Conservation (phyloP, 2,797 vertebrate genomes). For the Heteromormyrus szaboi region DNA sequence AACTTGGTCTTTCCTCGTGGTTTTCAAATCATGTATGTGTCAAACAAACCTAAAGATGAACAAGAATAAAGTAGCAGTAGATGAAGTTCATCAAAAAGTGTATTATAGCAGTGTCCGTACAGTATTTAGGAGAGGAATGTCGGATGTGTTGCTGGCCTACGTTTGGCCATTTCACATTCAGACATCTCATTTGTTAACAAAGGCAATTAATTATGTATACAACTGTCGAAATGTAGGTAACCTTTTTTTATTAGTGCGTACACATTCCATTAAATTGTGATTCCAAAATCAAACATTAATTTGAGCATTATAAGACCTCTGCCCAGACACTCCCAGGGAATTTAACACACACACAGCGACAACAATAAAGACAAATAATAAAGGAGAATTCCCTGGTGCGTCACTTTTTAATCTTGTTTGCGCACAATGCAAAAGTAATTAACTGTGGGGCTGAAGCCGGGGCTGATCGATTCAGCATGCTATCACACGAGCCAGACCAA, state of each 20-base stretch:
- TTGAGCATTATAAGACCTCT: slow-evolving; percentile 8
- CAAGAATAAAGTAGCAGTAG: background rate
- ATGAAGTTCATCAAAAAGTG: background rate
- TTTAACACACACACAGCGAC: background rate
- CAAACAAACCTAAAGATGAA: background rate
- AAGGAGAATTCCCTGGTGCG: background rate
- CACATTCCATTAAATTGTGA: slow-evolving; percentile 7
- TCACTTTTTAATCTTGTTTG: slow-evolving; percentile 21
- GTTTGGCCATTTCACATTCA: background rate
- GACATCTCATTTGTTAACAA: slow-evolving; percentile 12
- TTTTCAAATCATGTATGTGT: background rate
- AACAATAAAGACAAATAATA: slow-evolving; percentile 7
- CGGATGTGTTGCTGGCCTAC: background rate
- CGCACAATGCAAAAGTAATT: slow-evolving; percentile 13
- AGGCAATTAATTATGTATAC: slow-evolving; percentile 12
- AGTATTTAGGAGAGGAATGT: background rate
- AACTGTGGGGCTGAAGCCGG: background rate
- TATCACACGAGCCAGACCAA: background rate
- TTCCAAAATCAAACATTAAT: slow-evolving; percentile 15
- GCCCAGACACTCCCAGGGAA: slow-evolving; percentile 4
- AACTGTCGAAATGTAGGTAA: slow-evolving; percentile 11
- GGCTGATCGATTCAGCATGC: background rate
- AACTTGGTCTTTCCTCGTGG: background rate
- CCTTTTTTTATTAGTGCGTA: background rate
- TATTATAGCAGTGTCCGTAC: background rate